Base-by-base conservation (phyloP, 2,888 invertebrate species). In the Ichneumoninae sp. region DNA sequence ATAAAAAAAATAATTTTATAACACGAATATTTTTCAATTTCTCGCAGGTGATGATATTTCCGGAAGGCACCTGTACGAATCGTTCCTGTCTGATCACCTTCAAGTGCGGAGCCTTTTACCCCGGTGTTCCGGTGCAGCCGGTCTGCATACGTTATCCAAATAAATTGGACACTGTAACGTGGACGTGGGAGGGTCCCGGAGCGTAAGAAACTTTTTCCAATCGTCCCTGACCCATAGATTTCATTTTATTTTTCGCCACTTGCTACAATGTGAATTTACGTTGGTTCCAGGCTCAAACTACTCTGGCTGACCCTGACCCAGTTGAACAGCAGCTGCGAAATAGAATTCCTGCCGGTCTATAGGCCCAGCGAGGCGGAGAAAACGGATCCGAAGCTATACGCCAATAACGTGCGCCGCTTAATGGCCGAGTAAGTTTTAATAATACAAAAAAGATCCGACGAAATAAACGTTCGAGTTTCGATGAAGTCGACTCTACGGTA, bases 61-160 rank as follows among this genome's bases (percentile, higher is more conserved):
- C 99, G 0, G 99, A 99, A 94, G 99, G 99, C 69, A 99, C 99
- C 0, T 99, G 98, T 94, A 98, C 99, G 44, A 99, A 99, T 94
- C 96, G 98, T 36, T 97, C 97, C 0, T 98, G 98, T 91, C 94
- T 99, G 89, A 97, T 98, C 89, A 97, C 97, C 52, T 98, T 98
- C 94, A 98, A 98, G 93, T 96, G 97, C 1, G 98, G 99, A 57
- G 99, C 98, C 13, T 99, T 99, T 94, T 98, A 98, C 94, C 98
- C 98, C 0, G 98, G 98, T 0, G 98, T 98, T 16, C 98, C 99
- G 0, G 97, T 99, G 1, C 99, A 99, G 92, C 99, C 99, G 0
- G 98, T 99, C 16, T 96, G 98, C 91, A 96, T 99, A 83, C 95
- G 97, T 78, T 99, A 98, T 93, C 98, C 98, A 0, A 98, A 98